Evolutionary conservation across 1,140 invertebrate species (phyloP), one percentile per base, ranked within the genome.

Genomic region (Drosophila azteca): DNA sequence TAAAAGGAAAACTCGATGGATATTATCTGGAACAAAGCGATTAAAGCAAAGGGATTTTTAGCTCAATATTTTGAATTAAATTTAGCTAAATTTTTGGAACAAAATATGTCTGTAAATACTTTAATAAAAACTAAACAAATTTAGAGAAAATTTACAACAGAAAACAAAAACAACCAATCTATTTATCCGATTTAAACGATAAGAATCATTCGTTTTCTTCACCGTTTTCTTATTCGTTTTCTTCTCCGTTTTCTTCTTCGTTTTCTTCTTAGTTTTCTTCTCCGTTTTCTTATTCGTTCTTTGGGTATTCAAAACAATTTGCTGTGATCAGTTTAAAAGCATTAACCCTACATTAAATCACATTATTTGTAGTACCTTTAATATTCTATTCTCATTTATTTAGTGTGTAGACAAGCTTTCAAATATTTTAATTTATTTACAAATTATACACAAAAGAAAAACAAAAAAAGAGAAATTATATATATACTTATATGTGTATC

Each of bases 251-350:
- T 51, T 24, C 7, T 9, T 69, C 24, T 61, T 69, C 52, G 50
- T 83, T 82, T n/a, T n/a, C n/a, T n/a, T n/a, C n/a, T n/a, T n/a
- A n/a, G 26, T 22, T 60, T 72, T 60, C 70, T 62, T 49, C 57
- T 72, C 31, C 55, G 66, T 55, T 71, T 51, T 24, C 7, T 9
- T 69, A 31, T 61, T 69, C 52, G 50, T 83, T 82, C 48, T 66
- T 66, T 78, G 76, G 77, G 77, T 85, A 81, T 81, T 81, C 69
- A 61, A 53, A 77, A 70, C 58, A 77, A 87, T 85, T 77, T 81
- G 82, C 81, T 85, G 81, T 85, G 81, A 85, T 85, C 81, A 77
- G 68, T 85, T 85, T 69, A 80, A 80, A 80, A 64, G 67, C 81
- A 76, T 70, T 69, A 78, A 70, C 52, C 48, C 48, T 65, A 58